Base-by-base conservation (phyloP, 2,797 vertebrate genomes). In the Momotus momota region DNA sequence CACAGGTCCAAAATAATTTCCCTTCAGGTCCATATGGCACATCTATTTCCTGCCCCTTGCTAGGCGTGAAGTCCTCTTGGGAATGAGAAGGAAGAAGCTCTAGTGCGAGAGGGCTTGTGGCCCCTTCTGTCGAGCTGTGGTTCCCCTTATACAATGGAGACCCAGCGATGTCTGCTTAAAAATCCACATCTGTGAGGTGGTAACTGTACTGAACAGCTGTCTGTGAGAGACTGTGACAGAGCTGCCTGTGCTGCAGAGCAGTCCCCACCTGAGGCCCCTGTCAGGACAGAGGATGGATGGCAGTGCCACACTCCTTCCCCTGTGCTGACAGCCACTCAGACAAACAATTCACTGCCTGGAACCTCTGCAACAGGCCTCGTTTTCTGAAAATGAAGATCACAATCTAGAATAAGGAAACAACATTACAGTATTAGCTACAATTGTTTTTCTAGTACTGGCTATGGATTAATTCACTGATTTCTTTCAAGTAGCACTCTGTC, bases 1-100 rank as follows among this genome's bases (percentile, higher is more conserved):
- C 14, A 58, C 5, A 1, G 8, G 8, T 15, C 7, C 33, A 51
- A 70, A 81, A 46, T 12, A 88, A 67, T 51, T 41, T 91, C 29
- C 5, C 4, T 21, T 60, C 10, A 0, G 14, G 8, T 9, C 51
- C 15, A 2, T 31, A 9, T 27, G 19, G 38, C 10, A 1, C 13
- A 26, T 31, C 3, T 2, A 0, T 60, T 62, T 71, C 49, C 25
- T 35, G 19, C 2, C 20, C 33, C 14, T 83, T 46, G 14, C 10
- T 22, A 55, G 21, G 29, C 5, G 12, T 75, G 29, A 84, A 78
- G 13, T 2, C 4, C 23, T 67, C 27, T 45, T 49, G 13, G 12
- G 25, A 78, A 81, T 58, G 29, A 86, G 14, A 12, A 67, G 14
- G 17, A 61, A 67, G 48, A 19, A 49, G 7, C 12, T 78, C 19